Evolutionary conservation across 2,888 invertebrate species (phyloP).

Genomic region (Mellilla xanthometata): DNA sequence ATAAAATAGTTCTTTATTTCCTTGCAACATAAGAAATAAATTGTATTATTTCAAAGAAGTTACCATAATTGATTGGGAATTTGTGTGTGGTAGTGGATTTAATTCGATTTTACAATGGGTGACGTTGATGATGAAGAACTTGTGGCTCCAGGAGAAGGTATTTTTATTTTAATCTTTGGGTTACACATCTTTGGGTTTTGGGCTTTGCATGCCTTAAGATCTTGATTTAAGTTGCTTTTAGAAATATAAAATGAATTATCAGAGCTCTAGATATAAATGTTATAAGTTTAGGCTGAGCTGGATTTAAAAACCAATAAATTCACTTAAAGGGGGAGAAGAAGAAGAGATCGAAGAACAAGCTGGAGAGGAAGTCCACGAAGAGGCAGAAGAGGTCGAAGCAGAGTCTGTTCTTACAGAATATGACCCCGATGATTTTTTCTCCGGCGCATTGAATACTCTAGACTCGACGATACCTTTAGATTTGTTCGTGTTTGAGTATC

Average conservation of each 20-base stretch:
- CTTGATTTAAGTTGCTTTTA: no score
- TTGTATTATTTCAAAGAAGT: no score
- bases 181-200: no score
- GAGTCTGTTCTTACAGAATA: conserved; percentile 70
- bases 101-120: neutral
- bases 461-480: conserved; percentile 81
- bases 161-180: no score
- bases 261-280: no score
- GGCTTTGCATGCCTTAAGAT: no score
- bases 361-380: conserved; percentile 33
- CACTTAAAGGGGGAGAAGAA: conserved; percentile 23
- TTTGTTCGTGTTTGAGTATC: conserved; percentile 87
- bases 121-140: conserved; percentile 2
- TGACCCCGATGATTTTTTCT: conserved; percentile 80
- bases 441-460: conserved; percentile 77
- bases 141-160: conserved; percentile 2
- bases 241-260: no score
- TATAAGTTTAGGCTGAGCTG: no score
- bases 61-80: neutral
- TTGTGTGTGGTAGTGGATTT: neutral
- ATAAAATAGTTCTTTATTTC: no score
- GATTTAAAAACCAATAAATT: no score
- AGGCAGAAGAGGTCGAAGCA: conserved; percentile 50
- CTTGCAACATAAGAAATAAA: no score
- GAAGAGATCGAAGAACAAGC: conserved; percentile 33